These are phyloP conservation scores for Orchesella flavescens DNA, from an alignment of 2,888 invertebrate species.

Conservation along the genomic window DNA sequence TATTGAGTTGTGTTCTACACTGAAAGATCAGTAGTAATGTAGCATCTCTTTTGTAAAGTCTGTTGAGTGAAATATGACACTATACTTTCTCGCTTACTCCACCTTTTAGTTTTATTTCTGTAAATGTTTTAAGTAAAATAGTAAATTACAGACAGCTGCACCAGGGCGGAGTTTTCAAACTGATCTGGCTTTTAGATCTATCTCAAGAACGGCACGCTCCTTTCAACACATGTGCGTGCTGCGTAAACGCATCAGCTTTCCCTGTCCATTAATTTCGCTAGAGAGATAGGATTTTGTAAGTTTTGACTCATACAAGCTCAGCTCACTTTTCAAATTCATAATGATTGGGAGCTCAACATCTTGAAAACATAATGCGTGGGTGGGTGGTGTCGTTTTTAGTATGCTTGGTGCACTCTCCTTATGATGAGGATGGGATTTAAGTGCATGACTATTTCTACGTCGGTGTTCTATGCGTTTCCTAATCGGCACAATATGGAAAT, in stretches of 20 bases:
- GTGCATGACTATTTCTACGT: not conserved
- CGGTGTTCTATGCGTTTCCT: constrained; percentile 46
- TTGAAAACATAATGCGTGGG: constrained; percentile 23
- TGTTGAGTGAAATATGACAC: constrained; percentile 9
- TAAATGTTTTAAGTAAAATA: not conserved
- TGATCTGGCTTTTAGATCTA: not conserved
- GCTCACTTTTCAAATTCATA: constrained; percentile 31
- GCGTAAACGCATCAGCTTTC: constrained; percentile 1
- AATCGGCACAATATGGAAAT: constrained; percentile 36
- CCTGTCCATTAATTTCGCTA: constrained; percentile 31
- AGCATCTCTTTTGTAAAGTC: not conserved
- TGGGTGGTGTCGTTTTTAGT: constrained; percentile 27
- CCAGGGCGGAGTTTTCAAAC: constrained; percentile 9
- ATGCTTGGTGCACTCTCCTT: constrained; percentile 1
- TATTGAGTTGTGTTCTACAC: too few species aligned
- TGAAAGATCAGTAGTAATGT: too few species aligned
- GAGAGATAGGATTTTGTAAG: constrained; percentile 17
- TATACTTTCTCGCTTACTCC: constrained; percentile 1
- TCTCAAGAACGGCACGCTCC: constrained; percentile 27
- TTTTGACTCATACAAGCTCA: not conserved
- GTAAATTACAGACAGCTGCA: constrained; percentile 44
- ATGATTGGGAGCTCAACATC: constrained; percentile 11
- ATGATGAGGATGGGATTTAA: not conserved
- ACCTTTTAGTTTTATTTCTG: not conserved
- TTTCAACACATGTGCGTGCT: not conserved